Percentiles rank a stretch among this genome's conserved stretches.
Conservation (phyloP, 1,140 invertebrate species). For the honey bee (Apis mellifera) region DNA sequence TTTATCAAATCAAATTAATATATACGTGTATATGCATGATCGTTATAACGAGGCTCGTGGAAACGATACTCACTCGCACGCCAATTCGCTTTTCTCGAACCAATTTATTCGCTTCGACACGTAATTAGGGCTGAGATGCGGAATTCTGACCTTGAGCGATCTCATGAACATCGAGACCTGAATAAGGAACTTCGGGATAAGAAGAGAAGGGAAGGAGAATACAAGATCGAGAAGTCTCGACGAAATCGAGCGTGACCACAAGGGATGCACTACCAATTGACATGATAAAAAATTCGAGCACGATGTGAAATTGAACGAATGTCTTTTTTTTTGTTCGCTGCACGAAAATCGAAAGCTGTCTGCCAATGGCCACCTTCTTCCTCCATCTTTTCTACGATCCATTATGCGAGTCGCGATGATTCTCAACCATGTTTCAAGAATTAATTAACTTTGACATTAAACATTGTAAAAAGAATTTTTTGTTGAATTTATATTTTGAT, state of each 20-base stretch:
- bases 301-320: slow-evolving; percentile 36
- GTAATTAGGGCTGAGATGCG: slow-evolving; percentile 52
- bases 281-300: slow-evolving; percentile 33
- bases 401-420: slow-evolving; percentile 10
- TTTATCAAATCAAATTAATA: not conserved
- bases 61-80: not conserved
- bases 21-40: not conserved
- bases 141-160: slow-evolving; percentile 51
- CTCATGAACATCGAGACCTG: not conserved
- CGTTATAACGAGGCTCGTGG: not conserved
- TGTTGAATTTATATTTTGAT: not conserved
- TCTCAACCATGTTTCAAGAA: not conserved
- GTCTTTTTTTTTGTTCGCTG: slow-evolving; percentile 28
- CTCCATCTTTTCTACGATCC: slow-evolving; percentile 32
- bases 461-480: not conserved
- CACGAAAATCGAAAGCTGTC: slow-evolving; percentile 36
- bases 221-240: slow-evolving; percentile 1
- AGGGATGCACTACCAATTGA: slow-evolving; percentile 38
- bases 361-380: not conserved
- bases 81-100: slow-evolving; percentile 48
- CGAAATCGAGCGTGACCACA: slow-evolving; percentile 57
- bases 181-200: slow-evolving; percentile 16
- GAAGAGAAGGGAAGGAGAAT: slow-evolving; percentile 24
- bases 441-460: slow-evolving; percentile 13
- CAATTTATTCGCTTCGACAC: slow-evolving; percentile 54